Conservation (phyloP, 2,888 invertebrate species). For the Macrophya alboannulata region DNA sequence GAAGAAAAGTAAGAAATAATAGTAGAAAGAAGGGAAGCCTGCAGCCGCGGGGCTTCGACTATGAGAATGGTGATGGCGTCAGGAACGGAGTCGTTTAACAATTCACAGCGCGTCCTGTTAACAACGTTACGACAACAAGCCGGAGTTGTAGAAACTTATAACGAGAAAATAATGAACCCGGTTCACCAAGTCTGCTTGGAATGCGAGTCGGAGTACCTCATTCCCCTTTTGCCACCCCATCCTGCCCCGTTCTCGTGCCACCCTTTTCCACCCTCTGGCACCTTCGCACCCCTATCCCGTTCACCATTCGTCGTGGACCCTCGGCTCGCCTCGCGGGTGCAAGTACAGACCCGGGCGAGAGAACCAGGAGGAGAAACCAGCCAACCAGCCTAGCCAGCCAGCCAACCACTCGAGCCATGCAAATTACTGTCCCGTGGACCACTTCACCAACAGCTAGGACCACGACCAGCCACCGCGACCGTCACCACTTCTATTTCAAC, state of each 20-base stretch:
- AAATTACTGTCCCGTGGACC: constrained; percentile 65
- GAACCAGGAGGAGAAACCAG: constrained; percentile 33
- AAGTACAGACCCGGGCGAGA: constrained; percentile 23
- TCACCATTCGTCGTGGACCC: constrained; percentile 58
- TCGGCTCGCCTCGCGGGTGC: not conserved
- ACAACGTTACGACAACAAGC: constrained; percentile 79
- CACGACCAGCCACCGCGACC: constrained; percentile 52
- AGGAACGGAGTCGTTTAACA: constrained; percentile 74
- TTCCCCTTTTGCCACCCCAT: constrained; percentile 50
- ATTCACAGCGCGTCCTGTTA: constrained; percentile 78
- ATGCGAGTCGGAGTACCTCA: constrained; percentile 73
- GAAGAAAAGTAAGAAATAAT: not conserved
- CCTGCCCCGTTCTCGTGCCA: constrained; percentile 43
- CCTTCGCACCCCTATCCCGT: constrained; percentile 44
- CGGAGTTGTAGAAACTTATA: constrained; percentile 79
- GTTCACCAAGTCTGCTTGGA: constrained; percentile 77
- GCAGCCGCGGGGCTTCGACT: not conserved
- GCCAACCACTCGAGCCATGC: constrained; percentile 62
- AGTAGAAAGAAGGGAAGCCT: not conserved
- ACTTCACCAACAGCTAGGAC: constrained; percentile 60
- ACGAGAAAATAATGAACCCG: constrained; percentile 79
- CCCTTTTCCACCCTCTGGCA: constrained; percentile 13
- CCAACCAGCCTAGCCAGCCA: constrained; percentile 63
- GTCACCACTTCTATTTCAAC: constrained; percentile 59
- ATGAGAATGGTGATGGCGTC: constrained; percentile 44